Evolutionary conservation across 2,888 invertebrate species (phyloP).

Genomic region (Hoplodrina blanda): DNA sequence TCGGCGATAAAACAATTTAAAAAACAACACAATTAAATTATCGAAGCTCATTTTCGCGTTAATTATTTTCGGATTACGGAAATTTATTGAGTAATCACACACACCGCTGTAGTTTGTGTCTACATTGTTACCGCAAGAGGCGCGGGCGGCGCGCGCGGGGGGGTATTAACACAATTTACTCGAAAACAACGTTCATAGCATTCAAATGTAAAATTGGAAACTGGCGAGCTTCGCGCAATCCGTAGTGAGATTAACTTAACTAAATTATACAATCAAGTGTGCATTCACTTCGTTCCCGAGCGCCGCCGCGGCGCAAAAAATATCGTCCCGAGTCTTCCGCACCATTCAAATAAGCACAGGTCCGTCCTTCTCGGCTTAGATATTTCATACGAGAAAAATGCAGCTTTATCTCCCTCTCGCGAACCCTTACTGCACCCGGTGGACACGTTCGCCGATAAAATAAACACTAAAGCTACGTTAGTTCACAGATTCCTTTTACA

Average conservation of each 20-base stretch:
- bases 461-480: slow-evolving; percentile 76
- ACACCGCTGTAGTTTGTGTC: slow-evolving; percentile 36
- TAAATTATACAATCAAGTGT: slow-evolving; percentile 83
- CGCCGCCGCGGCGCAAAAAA: slow-evolving; percentile 65
- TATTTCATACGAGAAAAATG: slow-evolving; percentile 76
- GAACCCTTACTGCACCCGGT: slow-evolving; percentile 70
- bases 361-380: slow-evolving; percentile 62
- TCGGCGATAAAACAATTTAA: slow-evolving; percentile 19
- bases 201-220: slow-evolving; percentile 81
- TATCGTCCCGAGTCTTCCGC: slow-evolving; percentile 59
- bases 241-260: slow-evolving; percentile 80
- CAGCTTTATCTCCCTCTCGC: slow-evolving; percentile 70
- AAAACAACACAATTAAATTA: slow-evolving; percentile 67
- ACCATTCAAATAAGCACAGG: slow-evolving; percentile 64
- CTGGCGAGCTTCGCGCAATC: slow-evolving; percentile 75
- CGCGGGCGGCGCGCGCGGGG: slow-evolving; percentile 38
- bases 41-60: slow-evolving; percentile 71
- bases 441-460: slow-evolving; percentile 77
- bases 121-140: slow-evolving; percentile 64
- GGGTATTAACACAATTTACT: slow-evolving; percentile 72
- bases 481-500: slow-evolving; percentile 77
- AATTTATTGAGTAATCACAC: slow-evolving; percentile 69
- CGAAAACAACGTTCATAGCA: slow-evolving; percentile 77
- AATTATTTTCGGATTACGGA: slow-evolving; percentile 73
- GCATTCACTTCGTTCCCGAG: slow-evolving; percentile 70